These are phyloP conservation scores for Dipus sagitta DNA, from an alignment of 2,797 vertebrate genomes.

Conservation along the genomic window DNA sequence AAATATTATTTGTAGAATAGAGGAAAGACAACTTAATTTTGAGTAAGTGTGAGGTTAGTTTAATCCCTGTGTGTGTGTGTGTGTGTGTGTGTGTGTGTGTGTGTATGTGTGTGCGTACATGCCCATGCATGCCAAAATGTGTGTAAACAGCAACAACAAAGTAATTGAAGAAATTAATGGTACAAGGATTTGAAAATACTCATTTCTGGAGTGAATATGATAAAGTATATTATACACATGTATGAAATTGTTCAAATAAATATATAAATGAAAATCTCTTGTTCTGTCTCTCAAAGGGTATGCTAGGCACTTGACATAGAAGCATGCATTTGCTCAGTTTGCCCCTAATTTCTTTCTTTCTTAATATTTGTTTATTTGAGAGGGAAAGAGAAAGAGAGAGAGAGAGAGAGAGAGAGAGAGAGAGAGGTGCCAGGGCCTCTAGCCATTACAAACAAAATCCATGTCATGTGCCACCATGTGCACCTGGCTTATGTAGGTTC, in stretches of 20 bases:
- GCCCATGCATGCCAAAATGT: background rate
- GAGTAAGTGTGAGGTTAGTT: background rate
- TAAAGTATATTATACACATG: no score
- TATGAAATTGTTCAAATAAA: no score
- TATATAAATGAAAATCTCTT: no score
- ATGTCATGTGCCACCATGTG: no score
- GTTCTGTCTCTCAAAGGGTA: background rate
- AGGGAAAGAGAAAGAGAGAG: no score
- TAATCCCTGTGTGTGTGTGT: background rate
- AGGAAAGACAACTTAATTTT: slow-evolving; percentile 35
- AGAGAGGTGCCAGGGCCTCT: no score
- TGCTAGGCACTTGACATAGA: background rate
- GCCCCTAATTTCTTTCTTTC: no score
- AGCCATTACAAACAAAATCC: no score
- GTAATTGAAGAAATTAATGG: background rate
- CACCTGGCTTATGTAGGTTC: no score
- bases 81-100: background rate
- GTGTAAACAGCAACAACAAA: slow-evolving; percentile 8
- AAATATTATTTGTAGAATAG: background rate
- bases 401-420: no score
- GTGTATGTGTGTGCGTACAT: background rate
- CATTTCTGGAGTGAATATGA: background rate
- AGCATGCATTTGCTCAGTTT: background rate
- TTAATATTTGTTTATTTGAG: no score
- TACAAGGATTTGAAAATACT: background rate